Conservation (phyloP, 2,797 vertebrate genomes). For the Mormyrus hasselquistii region DNA sequence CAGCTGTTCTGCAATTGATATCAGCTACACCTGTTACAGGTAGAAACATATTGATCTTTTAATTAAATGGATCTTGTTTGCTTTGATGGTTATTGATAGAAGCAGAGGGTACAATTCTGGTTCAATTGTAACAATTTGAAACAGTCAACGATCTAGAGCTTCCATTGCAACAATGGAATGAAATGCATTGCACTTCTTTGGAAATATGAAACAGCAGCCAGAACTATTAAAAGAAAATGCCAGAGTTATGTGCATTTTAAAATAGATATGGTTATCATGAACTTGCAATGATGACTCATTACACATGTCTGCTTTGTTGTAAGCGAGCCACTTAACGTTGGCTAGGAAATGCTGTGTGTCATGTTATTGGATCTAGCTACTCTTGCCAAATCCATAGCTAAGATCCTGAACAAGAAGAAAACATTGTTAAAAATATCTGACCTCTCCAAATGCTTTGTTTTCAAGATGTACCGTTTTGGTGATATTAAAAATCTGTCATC, state of each 20-base stretch:
- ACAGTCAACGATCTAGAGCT: not conserved
- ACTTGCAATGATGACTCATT: constrained; percentile 8
- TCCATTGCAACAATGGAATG: not conserved
- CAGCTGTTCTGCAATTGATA: not conserved
- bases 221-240: constrained; percentile 8
- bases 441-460: not conserved
- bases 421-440: not conserved
- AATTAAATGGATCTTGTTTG: not conserved
- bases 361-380: not conserved
- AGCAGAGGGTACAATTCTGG: not conserved
- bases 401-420: not conserved
- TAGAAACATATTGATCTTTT: not conserved
- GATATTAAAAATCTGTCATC: not conserved
- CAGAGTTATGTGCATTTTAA: not conserved
- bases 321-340: not conserved
- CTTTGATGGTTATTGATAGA: not conserved
- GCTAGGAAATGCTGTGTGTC: not conserved
- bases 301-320: not conserved
- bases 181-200: not conserved
- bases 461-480: not conserved
- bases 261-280: not conserved
- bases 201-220: not conserved
- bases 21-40: not conserved
- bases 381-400: constrained; percentile 3
- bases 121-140: not conserved